phyloP scores from a whole-genome alignment of 2,888 invertebrate species.

The Microchrysa polita region DNA sequence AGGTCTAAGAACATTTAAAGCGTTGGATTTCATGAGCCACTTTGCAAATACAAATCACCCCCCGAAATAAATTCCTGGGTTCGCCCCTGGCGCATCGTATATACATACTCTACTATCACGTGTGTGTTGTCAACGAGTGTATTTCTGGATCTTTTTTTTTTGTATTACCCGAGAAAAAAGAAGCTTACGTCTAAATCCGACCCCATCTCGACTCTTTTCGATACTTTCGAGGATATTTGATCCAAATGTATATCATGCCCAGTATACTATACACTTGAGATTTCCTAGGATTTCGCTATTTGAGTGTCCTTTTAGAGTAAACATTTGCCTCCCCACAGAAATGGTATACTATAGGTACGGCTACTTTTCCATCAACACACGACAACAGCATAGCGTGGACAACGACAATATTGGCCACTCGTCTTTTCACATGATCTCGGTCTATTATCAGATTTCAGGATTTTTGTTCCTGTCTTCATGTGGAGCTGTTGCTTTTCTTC shows the following conservation, averaged over 20 bases:
- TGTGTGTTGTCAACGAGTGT: background rate
- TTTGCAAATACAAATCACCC: no score
- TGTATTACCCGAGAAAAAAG: constrained; percentile 13
- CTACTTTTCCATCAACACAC: constrained; percentile 12
- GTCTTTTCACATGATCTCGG: background rate
- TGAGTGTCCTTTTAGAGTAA: constrained; percentile 8
- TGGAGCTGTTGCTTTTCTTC: background rate
- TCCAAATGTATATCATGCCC: background rate
- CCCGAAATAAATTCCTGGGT: no score
- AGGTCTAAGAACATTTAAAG: no score
- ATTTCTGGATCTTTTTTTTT: no score
- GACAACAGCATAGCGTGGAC: constrained; percentile 12
- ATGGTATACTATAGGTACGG: no score
- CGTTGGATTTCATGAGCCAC: no score
- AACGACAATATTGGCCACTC: background rate
- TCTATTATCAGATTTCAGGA: constrained; percentile 1
- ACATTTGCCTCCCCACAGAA: constrained; percentile 11
- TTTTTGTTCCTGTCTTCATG: no score
- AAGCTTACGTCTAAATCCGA: background rate
- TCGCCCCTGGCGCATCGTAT: no score
- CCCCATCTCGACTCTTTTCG: constrained; percentile 4
- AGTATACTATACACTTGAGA: background rate
- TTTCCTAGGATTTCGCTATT: background rate
- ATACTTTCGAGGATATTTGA: constrained; percentile 1
- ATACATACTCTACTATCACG: background rate